These are phyloP conservation scores for Aphelocoma coerulescens DNA, from an alignment of 2,113 vertebrate genomes.

Conservation along the genomic window DNA sequence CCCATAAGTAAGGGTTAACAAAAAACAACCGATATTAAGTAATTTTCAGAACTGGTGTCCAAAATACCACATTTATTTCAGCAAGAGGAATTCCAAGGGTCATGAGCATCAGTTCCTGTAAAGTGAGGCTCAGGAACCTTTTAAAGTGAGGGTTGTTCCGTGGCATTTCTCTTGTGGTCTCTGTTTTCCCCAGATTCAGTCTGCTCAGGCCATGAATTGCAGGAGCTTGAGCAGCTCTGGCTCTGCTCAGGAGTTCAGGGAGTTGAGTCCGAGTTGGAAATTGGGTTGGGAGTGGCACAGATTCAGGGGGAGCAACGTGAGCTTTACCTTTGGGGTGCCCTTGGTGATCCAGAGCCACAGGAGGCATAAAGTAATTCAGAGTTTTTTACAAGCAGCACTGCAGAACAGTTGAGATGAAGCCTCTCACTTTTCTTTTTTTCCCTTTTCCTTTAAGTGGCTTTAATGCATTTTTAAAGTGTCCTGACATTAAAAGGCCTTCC, in stretches of 20 bases:
- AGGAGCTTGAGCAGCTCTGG: neutral
- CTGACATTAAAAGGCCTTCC: neutral
- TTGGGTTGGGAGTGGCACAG: neutral
- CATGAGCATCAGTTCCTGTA: neutral
- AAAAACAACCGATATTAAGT: neutral
- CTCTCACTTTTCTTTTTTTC: neutral
- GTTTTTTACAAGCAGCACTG: neutral
- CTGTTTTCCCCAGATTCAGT: neutral
- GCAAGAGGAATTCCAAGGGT: neutral
- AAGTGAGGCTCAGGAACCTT: neutral
- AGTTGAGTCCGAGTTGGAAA: neutral
- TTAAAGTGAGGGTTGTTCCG: rapidly evolving
- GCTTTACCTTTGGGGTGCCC: neutral
- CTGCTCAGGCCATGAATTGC: neutral
- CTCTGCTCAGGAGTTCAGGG: neutral
- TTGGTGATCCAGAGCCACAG: neutral
- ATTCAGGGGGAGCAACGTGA: neutral
- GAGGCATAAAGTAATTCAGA: neutral
- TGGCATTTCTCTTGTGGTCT: neutral
- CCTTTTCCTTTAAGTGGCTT: neutral
- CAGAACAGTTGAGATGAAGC: neutral
- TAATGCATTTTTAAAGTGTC: neutral
- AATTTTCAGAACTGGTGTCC: neutral
- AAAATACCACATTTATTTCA: neutral
- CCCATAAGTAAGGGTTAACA: neutral